A percentile compares a stretch with the other conserved stretches of the same genome.
Conservation (phyloP, 2,797 vertebrate species). For the Loriculus beryllinus region DNA sequence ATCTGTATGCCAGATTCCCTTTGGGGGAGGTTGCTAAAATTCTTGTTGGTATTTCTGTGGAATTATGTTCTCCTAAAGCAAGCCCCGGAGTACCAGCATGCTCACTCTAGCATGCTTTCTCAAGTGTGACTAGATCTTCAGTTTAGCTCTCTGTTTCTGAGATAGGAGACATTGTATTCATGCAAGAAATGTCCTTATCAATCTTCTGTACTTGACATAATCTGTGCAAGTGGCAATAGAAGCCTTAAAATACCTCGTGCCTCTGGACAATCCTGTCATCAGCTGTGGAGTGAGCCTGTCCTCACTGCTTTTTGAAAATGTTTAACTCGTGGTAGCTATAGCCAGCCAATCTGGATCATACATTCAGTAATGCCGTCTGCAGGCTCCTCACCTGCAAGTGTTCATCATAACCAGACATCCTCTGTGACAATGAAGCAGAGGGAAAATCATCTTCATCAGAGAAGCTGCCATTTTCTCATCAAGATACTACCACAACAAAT, state of each 20-base stretch:
- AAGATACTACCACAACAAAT: not conserved
- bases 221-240: not conserved
- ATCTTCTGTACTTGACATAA: slow-evolving; percentile 16
- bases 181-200: not conserved
- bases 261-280: not conserved
- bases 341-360: not conserved
- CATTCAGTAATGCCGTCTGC: not conserved
- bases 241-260: slow-evolving; percentile 14
- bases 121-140: not conserved
- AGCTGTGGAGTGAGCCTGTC: not conserved
- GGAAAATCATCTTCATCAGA: not conserved
- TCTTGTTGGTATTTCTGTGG: not conserved
- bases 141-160: not conserved
- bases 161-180: not conserved
- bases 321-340: not conserved
- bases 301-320: not conserved
- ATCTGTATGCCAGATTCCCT: not conserved
- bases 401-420: not conserved
- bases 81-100: accelerated
- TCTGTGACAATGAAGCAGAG: not conserved
- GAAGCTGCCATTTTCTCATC: not conserved
- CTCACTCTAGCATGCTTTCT: not conserved
- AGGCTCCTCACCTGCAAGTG: not conserved
- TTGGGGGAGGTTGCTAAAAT: not conserved
- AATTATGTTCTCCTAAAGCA: not conserved